Conservation (phyloP, 2,113 vertebrate species). For the Struthidea cinerea region DNA sequence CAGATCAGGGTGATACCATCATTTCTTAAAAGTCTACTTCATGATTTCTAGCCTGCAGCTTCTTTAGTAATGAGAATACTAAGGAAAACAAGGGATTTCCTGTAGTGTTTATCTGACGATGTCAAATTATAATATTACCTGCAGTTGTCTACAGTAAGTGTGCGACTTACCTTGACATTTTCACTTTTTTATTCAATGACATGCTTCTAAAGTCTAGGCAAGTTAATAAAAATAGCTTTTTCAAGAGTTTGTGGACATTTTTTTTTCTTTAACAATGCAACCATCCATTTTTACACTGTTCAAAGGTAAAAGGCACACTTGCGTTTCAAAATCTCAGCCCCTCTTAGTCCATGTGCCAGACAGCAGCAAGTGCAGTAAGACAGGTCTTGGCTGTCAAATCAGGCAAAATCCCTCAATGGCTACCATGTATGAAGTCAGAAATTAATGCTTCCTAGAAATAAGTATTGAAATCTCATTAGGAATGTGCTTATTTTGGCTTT, state of each 20-base stretch:
- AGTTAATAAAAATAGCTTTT: background rate
- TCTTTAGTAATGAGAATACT: background rate
- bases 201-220: background rate
- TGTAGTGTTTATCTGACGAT: background rate
- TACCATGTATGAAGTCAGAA: background rate
- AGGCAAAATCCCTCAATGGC: background rate
- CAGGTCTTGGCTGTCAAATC: background rate
- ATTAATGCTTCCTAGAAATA: background rate
- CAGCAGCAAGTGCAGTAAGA: background rate
- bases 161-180: background rate
- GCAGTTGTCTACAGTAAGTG: background rate
- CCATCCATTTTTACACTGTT: background rate
- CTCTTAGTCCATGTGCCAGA: background rate
- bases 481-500: background rate
- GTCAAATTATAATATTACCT: background rate
- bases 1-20: background rate
- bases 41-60: background rate
- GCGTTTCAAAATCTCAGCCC: background rate
- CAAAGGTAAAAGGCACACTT: background rate
- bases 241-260: background rate
- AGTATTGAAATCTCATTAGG: background rate
- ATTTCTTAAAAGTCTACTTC: background rate
- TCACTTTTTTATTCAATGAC: background rate
- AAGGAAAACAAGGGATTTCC: background rate
- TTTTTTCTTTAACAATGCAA: background rate